Percentiles rank a stretch among this genome's conserved stretches.
Conservation (phyloP, 2,888 invertebrate genomes). For the Plebejus anna region DNA sequence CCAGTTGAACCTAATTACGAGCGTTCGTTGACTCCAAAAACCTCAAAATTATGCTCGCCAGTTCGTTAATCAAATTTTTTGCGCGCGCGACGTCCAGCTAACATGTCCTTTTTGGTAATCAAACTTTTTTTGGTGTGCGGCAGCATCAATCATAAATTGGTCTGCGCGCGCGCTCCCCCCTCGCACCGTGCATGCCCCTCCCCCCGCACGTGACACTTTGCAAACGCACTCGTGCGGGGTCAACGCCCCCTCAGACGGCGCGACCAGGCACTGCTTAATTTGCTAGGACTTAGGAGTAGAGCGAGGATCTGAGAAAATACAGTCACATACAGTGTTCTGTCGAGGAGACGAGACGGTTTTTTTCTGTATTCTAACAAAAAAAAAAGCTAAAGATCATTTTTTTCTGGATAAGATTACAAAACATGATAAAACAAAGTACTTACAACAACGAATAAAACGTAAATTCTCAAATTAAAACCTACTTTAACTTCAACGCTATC, state of each 20-base stretch:
- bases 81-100: constrained; percentile 36
- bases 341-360: too few relatives aligned
- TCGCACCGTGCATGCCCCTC: constrained; percentile 44
- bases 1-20: background rate
- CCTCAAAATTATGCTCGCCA: constrained; percentile 21
- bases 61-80: constrained; percentile 40
- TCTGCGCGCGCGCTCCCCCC: constrained; percentile 59
- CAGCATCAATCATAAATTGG: constrained; percentile 71
- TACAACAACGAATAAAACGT: too few relatives aligned
- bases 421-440: too few relatives aligned
- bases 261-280: constrained; percentile 46
- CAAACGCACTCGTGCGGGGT: constrained; percentile 75
- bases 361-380: too few relatives aligned
- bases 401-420: too few relatives aligned
- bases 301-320: background rate
- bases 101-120: constrained; percentile 47
- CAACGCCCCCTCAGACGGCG: constrained; percentile 57
- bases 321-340: too few relatives aligned
- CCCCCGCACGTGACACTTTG: constrained; percentile 62
- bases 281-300: constrained; percentile 5
- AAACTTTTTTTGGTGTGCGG: constrained; percentile 52
- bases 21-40: constrained; percentile 6
- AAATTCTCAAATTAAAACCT: background rate
- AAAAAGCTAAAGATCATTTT: too few relatives aligned
- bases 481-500: background rate